Evolutionary conservation across 2,113 vertebrate genomes (phyloP), one percentile per base, ranked within the genome.

Genomic region (Gambusia holbrooki): DNA sequence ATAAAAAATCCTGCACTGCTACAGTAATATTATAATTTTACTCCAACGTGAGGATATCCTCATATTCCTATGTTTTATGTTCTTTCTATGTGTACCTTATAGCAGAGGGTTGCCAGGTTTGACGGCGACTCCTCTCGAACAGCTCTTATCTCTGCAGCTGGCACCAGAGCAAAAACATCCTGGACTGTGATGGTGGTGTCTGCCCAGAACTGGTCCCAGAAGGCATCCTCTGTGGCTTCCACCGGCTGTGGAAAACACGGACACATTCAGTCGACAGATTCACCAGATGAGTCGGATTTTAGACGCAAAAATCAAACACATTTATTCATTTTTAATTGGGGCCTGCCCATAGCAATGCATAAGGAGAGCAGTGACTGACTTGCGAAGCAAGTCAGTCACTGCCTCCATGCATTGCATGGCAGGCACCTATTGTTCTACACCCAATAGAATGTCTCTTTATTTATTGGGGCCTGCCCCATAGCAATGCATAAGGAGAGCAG

Each of bases 131-230:
- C 98, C 85, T 99, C 98, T 74, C 98, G 92, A 72, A 99, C 96
- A 0, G 98, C 98, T 87, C 98, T 95, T 89, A 99, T 99, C 94
- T 99, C 98, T 1, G 98, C 98, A 25, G 98, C 97, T 4, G 98
- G 98, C 79, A 99, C 97, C 79, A 99, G 90, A 0, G 98, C 97
- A 85, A 99, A 99, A 74, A 99, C 97, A 84, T 99, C 98, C 93
- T 99, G 98, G 74, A 99, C 97, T 0, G 97, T 97, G 60, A 97
- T 99, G 88, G 96, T 95, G 4, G 96, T 96, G 90, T 99, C 97
- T 25, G 96, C 96, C 98, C 98, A 99, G 93, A 99, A 99, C 93
- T 99, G 98, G 92, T 99, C 97, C 98, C 98, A 99, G 82, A 99
- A 99, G 28, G 95, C 97, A 79, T 99, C 97, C 62, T 99, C 98